Base-by-base conservation (phyloP, 1,140 invertebrate species). In the Zaprionus ornatus region DNA sequence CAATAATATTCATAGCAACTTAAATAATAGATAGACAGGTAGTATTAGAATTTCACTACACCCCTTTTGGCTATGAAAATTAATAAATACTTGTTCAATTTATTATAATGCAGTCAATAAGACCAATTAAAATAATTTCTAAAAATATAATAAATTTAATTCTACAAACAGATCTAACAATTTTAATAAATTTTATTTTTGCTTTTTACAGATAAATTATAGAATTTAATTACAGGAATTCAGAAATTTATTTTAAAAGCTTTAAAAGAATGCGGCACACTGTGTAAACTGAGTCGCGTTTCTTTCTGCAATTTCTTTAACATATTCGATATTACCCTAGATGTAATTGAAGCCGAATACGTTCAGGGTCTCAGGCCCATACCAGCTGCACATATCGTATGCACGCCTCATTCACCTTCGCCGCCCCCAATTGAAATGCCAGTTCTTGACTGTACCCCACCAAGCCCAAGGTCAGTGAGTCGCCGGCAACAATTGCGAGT, bases 381-480 rank as follows among this genome's bases (percentile, higher is more conserved):
- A 40, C 37, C 5, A 32, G 29, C 29, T 32, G n/a, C 45, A 21
- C 42, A 27, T 32, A 4, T 25, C 25, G 15, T 32, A 32, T 37
- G 17, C 19, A 19, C 42, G 75, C 48, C 74, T 35, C 61, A 25
- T 19, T 45, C 45, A 19, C 54, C 67, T 70, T 42, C 63, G 13
- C 23, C 35, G 35, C 40, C n/a, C 40, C 48, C 10, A 54, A 56
- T 68, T 60, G 12, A 80, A 84, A 75, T 80, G 77, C 67, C 81
- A 77, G 45, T 50, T 71, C 79, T 70, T 70, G 67, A 48, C 69
- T 71, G 17, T 19, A 40, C 17, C 37, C 57, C 29, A 37, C 40
- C 40, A 45, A 42, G 40, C 55, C 62, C 77, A 87, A 87, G 83
- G 83, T 88, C 84, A 74, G 42, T 29, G 25, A 71, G 73, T 48